These are phyloP conservation scores for Megamerina dolium DNA, from an alignment of 2,888 invertebrate species.

Conservation along the genomic window DNA sequence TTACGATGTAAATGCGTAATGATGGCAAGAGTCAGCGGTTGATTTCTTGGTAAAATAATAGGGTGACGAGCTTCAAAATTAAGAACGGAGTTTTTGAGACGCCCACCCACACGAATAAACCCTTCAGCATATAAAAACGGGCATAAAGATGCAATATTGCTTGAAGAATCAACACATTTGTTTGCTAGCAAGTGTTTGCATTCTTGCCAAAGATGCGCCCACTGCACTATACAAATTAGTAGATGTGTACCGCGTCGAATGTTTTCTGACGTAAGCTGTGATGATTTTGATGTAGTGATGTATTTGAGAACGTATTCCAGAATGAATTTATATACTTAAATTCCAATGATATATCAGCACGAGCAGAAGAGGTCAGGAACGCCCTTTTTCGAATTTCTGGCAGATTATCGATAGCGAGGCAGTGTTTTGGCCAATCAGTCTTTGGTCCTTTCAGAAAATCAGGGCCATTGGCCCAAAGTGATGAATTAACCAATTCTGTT, in stretches of 20 bases:
- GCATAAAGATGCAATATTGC: constrained; percentile 4
- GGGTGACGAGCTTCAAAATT: constrained; percentile 1
- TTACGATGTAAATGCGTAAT: constrained; percentile 1
- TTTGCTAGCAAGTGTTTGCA: background rate
- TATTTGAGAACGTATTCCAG: constrained; percentile 5
- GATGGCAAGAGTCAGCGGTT: background rate
- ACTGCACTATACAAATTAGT: constrained; percentile 1
- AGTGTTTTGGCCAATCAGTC: constrained; percentile 24
- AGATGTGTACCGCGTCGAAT: background rate
- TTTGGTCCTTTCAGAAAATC: constrained; percentile 6
- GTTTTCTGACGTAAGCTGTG: background rate
- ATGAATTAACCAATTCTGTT: no score
- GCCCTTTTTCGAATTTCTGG: background rate
- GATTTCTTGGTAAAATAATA: background rate
- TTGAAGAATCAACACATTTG: background rate
- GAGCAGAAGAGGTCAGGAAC: background rate
- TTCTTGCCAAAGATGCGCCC: constrained; percentile 1
- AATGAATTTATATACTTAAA: background rate
- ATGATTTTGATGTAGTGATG: constrained; percentile 1
- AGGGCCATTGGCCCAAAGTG: constrained; percentile 11
- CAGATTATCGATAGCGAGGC: background rate
- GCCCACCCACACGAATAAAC: constrained; percentile 10
- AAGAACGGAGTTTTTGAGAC: constrained; percentile 1
- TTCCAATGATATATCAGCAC: background rate
- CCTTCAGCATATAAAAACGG: constrained; percentile 11